phyloP scores from a whole-genome alignment of 2,113 vertebrate species.

The Xyrauchen texanus region DNA sequence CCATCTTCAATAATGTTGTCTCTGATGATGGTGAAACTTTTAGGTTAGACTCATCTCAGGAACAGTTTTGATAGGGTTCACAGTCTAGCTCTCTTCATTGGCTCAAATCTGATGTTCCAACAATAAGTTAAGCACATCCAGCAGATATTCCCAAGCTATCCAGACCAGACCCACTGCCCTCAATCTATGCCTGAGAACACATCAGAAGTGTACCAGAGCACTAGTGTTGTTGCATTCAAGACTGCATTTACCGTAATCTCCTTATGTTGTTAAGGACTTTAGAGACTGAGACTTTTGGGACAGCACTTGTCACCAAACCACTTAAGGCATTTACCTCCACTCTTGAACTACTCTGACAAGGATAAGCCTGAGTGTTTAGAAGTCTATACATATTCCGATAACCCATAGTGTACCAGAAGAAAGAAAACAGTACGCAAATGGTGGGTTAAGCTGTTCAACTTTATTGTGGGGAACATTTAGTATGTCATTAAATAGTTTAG shows the following conservation, averaged over 20 bases:
- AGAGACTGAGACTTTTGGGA: constrained; percentile 16
- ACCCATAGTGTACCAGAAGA: not conserved
- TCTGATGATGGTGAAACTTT: not conserved
- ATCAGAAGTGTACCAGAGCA: not conserved
- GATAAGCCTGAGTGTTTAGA: not conserved
- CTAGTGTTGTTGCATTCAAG: no score
- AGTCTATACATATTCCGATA: not conserved
- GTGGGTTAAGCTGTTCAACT: constrained; percentile 66
- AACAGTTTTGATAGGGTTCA: not conserved
- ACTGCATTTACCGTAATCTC: constrained; percentile 17
- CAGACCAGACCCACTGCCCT: not conserved
- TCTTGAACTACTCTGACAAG: not conserved
- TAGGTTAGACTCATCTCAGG: constrained; percentile 2
- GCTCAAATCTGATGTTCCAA: not conserved
- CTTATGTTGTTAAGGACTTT: constrained; percentile 41
- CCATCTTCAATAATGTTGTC: not conserved
- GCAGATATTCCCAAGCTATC: no score
- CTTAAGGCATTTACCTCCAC: not conserved
- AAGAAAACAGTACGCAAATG: not conserved
- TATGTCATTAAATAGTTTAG: constrained; percentile 67
- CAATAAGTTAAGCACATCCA: not conserved
- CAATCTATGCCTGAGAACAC: not conserved
- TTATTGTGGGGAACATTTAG: constrained; percentile 72
- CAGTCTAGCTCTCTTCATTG: no score
- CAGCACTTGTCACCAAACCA: not conserved